Evolutionary conservation across 1,140 invertebrate genomes (phyloP), one percentile per base, ranked within the genome.

Genomic region (Bombus cullumanus): DNA sequence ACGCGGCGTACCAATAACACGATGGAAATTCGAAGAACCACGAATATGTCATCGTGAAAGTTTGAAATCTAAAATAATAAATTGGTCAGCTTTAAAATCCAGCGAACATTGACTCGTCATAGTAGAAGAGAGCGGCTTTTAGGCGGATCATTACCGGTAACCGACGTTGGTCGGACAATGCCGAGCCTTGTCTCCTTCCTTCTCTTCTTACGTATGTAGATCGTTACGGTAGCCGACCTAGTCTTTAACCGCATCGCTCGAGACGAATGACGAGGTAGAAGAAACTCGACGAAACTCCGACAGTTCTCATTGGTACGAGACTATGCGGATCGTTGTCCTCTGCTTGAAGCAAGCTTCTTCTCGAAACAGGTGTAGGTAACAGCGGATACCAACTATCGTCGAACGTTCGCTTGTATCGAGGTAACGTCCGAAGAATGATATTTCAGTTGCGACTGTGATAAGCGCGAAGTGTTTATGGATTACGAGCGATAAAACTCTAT

Each of bases 381-480:
- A 89, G 84, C 79, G 80, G 57, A 59, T 53, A 53, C 18, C 5
- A 86, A 89, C 88, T 89, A 89, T 89, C 82, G 83, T 83, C 37
- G 71, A 59, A 80, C 81, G 69, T 88, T 76, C 72, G 76, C 62
- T 75, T 37, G 39, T 37, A 75, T 79, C 47, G 88, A 72, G n/a
- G 68, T 34, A 69, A 37, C 68, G 68, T 37, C 22, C 18, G 39
- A 12, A 31, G 59, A 66, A 71, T 72, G 64, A 66, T 88, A 81
- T 85, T 81, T 64, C 66, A 64, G 77, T 77, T 68, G 73, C 43
- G 41, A 39, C 53, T 18, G 83, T 57, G 88, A 88, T 86, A 83
- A 89, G 81, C 66, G 80, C 64, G 0, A 83, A 86, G 79, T 76
- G 80, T 89, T 89, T 86, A 89, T 80, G 83, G 74, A 59, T 78